phyloP scores from a whole-genome alignment of 1,140 invertebrate species.

The Pristionchus pacificus region DNA sequence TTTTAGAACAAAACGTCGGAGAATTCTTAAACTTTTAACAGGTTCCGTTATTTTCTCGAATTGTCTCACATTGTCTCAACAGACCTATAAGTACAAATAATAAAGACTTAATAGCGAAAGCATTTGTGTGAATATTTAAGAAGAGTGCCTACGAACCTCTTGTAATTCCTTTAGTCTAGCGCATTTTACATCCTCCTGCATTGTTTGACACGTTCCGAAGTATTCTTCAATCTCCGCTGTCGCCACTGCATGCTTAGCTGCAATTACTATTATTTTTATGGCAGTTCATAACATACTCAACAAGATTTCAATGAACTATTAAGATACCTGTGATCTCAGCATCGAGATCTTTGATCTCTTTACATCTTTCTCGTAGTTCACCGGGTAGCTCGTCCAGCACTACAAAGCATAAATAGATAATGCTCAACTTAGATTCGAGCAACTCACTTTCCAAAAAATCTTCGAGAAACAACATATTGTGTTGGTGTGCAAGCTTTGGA shows the following conservation, averaged over 20 bases:
- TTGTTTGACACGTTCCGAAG: conserved; percentile 11
- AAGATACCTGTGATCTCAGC: conserved; percentile 24
- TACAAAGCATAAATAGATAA: conserved; percentile 11
- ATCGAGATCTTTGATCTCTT: conserved; percentile 23
- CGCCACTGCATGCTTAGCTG: conserved; percentile 8
- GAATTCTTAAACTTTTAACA: too few species aligned
- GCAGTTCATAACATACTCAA: too few species aligned
- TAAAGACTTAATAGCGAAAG: too few species aligned
- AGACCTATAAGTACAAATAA: too few species aligned
- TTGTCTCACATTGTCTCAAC: too few species aligned
- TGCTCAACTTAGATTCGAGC: conserved; percentile 11
- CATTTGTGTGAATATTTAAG: too few species aligned
- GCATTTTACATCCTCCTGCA: conserved; percentile 15
- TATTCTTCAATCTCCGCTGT: conserved; percentile 16
- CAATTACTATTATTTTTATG: too few species aligned
- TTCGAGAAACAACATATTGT: conserved; percentile 36
- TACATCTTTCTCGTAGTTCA: conserved; percentile 23
- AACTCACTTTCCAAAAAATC: conserved; percentile 35
- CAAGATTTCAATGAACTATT: too few species aligned
- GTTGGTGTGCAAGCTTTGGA: neutral
- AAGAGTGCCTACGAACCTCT: too few species aligned
- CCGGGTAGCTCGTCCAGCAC: conserved; percentile 31
- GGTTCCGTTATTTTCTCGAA: too few species aligned
- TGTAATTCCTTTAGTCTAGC: neutral
- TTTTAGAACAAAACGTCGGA: too few species aligned